Evolutionary conservation across 1,140 invertebrate genomes (phyloP), one percentile per base, ranked within the genome.

Genomic region (Archivesica marissinica): DNA sequence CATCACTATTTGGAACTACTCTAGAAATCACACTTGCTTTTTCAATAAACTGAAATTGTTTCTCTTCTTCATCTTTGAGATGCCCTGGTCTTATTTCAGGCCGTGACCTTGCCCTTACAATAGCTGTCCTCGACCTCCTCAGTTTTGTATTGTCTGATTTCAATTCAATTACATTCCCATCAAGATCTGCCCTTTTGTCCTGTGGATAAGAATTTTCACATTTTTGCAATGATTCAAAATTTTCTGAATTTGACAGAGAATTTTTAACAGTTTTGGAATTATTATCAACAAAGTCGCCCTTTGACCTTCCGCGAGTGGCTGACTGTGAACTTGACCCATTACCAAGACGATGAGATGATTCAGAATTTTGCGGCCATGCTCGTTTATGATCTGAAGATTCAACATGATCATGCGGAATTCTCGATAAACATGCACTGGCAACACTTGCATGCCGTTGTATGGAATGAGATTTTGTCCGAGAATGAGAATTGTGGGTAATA

Each of bases 41-140:
- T 30, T 83, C 80, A 47, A 83, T 83, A 23, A 72, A 50, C 28
- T 75, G 25, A 28, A 83, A 83, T 38, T 70, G 61, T 52, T 68
- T 82, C 25, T 75, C 68, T 44, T 83, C 80, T 64, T 74, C 80
- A 30, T 70, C 38, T 74, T 83, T 64, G 15, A 56, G 25, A 3
- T 61, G 38, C 13, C 23, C 30, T 56, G 47, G 23, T 25, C 39
- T 9, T 4, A 61, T 39, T 15, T 83, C 80, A 17, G 80, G 80
- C 11, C 56, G 17, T 59, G 80, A 74, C 68, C 70, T 74, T 50
- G 80, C 80, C 50, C 80, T 50, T 20, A 81, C 66, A 38, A 81
- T 50, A 38, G 61, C 47, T n/a, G 50, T 61, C 39, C 66, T 81
- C 39, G 79, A 54, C 50, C 41, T 81, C 41, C 41, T 11, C 11